Evolutionary conservation across 2,888 invertebrate species (phyloP).

Genomic region (Epinotia demarniana): DNA sequence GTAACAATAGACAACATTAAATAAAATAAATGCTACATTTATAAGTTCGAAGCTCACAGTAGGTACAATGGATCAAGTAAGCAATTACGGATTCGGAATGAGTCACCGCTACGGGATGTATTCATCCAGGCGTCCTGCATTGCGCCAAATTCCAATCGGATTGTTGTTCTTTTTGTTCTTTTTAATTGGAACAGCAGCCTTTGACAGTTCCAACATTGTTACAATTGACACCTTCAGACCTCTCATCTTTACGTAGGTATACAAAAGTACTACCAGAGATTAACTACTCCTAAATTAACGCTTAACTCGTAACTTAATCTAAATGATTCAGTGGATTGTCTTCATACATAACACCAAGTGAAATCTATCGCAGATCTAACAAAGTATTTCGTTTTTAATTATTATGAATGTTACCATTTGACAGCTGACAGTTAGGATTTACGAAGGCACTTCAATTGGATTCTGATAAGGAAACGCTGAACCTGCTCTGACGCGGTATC

Average conservation of each 20-base stretch:
- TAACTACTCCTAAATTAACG: conserved; percentile 1
- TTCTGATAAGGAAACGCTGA: conserved; percentile 72
- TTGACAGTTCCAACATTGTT: conserved; percentile 49
- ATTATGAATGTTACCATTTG: conserved; percentile 35
- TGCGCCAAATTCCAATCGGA: conserved; percentile 78
- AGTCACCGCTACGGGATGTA: conserved; percentile 71
- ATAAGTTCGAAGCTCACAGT: conserved; percentile 57
- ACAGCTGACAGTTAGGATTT: conserved; percentile 47
- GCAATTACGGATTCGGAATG: conserved; percentile 73
- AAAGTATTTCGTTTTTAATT: conserved; percentile 5
- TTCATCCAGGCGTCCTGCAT: conserved; percentile 76
- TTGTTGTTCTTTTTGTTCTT: conserved; percentile 71
- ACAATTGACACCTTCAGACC: conserved; percentile 14
- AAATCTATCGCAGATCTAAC: not conserved
- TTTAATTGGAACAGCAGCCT: conserved; percentile 67
- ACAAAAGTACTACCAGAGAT: not conserved
- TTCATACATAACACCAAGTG: conserved; percentile 57
- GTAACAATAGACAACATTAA: conserved; percentile 28
- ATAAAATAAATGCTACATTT: conserved; percentile 20
- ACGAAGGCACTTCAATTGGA: conserved; percentile 55
- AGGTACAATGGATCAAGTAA: conserved; percentile 59
- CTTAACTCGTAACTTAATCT: conserved; percentile 13
- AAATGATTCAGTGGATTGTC: conserved; percentile 49
- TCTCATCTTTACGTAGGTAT: conserved; percentile 9
- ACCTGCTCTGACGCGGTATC: conserved; percentile 74